Evolutionary conservation across 2,797 vertebrate genomes (phyloP), one percentile per base, ranked within the genome.

Genomic region (Mormyrus hasselquistii): DNA sequence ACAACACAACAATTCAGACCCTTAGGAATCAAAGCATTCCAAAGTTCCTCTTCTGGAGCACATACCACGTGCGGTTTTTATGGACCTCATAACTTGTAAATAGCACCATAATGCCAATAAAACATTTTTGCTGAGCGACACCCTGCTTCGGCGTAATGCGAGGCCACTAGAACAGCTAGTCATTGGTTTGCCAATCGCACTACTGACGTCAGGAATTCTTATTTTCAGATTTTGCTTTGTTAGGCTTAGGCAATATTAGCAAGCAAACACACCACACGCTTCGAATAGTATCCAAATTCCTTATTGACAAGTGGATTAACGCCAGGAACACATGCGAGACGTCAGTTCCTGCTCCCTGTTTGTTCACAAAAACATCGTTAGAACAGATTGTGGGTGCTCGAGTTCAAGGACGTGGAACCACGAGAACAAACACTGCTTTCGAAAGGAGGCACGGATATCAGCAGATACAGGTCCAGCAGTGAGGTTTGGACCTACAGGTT

Each of bases 341-440:
- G 73, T 79, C 34, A 69, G 65, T 14, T 69, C 65, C 65, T 69
- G 65, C 25, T 69, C 34, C 38, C 14, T 41, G 73, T 44, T 79
- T 44, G 73, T 44, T 79, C 22, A 6, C 50, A 52, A 53, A 85
- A 85, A 85, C 83, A 53, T 14, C 89, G 91, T 92, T 91, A 92
- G 91, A 93, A 91, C 73, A 79, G 38, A 44, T n/a, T 79, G 73
- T 79, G 73, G 38, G 73, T 44, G 16, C 25, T 79, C n/a, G 92
- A 82, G 38, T 88, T 92, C 62, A 87, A 88, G 84, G 86, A 88
- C 90, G 34, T 55, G 34, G 65, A 84, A 4, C 53, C n/a, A 9
- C 9, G 1, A 82, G 53, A 83, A 84, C 22, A 3, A 41, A 62
- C 19, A 22, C 79, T 41, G 88, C 38, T 85, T n/a, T 44, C 9